Evolutionary conservation across 1,140 invertebrate genomes (phyloP).

Genomic region (Euura lappo): DNA sequence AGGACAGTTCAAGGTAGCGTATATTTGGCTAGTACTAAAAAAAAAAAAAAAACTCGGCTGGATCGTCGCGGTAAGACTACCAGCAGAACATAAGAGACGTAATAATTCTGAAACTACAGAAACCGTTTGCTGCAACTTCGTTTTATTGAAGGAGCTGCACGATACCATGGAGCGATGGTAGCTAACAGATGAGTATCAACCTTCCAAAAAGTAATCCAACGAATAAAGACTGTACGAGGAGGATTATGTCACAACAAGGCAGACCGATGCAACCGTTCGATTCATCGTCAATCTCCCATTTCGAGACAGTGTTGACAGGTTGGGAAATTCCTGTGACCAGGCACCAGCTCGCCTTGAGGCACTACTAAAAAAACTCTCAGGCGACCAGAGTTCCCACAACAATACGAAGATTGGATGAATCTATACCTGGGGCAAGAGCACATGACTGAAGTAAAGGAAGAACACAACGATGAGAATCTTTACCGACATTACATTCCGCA

Average conservation of each 20-base stretch:
- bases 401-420: constrained; percentile 33
- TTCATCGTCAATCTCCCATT: not conserved
- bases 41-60: constrained; percentile 21
- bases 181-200: not conserved
- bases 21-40: constrained; percentile 13
- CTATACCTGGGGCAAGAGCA: constrained; percentile 39
- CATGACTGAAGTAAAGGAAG: constrained; percentile 24
- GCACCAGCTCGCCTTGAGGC: not conserved
- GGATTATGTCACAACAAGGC: not conserved
- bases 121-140: not conserved
- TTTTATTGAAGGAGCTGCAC: constrained; percentile 11
- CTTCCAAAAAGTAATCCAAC: not conserved
- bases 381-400: not conserved
- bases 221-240: not conserved
- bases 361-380: not conserved
- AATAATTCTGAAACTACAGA: too few relatives aligned
- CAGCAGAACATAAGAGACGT: not conserved
- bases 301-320: not conserved
- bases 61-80: constrained; percentile 18
- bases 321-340: not conserved
- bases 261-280: not conserved
- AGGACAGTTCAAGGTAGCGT: constrained; percentile 8
- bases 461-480: not conserved
- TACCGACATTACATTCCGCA: not conserved
- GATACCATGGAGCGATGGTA: constrained; percentile 19